These are phyloP conservation scores for Formicarius rufipectus DNA, from an alignment of 2,113 vertebrate species.

Conservation along the genomic window DNA sequence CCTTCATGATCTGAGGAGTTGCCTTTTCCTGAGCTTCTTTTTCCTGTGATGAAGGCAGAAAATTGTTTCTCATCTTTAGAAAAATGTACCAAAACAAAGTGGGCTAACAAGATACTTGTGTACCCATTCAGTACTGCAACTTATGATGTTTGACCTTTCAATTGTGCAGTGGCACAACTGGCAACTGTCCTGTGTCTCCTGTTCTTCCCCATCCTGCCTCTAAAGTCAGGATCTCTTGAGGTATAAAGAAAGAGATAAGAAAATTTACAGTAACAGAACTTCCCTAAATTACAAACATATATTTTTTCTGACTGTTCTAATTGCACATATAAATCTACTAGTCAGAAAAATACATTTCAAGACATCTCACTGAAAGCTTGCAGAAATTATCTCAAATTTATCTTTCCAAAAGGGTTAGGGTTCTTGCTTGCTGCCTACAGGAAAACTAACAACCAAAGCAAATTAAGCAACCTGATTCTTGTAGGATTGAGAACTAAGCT, in stretches of 20 bases:
- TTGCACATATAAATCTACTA: neutral
- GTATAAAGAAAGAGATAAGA: neutral
- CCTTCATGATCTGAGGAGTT: constrained; percentile 90
- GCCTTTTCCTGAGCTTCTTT: constrained; percentile 92
- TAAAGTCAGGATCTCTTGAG: neutral
- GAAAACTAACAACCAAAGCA: neutral
- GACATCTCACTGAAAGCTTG: neutral
- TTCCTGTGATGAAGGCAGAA: constrained; percentile 78
- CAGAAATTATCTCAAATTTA: neutral
- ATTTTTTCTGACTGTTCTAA: neutral
- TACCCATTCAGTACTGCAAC: neutral
- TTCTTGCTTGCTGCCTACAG: neutral
- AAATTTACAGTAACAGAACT: neutral
- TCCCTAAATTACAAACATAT: neutral
- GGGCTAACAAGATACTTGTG: neutral
- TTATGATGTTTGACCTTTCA: neutral
- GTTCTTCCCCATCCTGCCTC: neutral
- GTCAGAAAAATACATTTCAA: neutral
- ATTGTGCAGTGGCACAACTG: neutral
- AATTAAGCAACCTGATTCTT: neutral
- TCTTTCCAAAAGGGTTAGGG: neutral
- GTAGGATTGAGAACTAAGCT: neutral
- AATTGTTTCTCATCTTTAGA: neutral
- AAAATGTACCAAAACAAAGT: neutral
- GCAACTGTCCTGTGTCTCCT: neutral